Base-by-base conservation (phyloP, 2,888 invertebrate species). In the Rhamphomyia laevipes region DNA sequence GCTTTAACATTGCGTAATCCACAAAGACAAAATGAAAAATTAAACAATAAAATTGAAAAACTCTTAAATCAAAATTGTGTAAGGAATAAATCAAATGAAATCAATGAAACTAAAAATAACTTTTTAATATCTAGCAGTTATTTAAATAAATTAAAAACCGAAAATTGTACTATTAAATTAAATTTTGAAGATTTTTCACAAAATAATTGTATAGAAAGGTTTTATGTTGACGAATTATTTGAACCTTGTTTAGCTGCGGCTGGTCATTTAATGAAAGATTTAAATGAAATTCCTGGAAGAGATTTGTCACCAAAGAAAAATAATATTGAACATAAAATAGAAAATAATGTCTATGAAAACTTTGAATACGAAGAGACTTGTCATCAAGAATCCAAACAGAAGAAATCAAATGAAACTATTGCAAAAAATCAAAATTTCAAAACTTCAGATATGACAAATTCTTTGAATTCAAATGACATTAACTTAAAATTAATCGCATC, bases 211-310 rank as follows among this genome's bases (percentile, higher is more conserved):
- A n/a, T 57, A 45, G 54, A 61, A 17, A 51, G 65, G n/a, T 77
- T 72, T 58, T 78, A 76, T 65, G 67, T 76, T 4, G 54, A 63
- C 16, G 61, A 68, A 49, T 63, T 79, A 42, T 58, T 82, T 42
- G 68, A 74, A 51, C 69, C 68, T 44, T 66, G 68, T 33, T 57
- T 46, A 42, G 59, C 62, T 42, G 68, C 65, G 55, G 64, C 69
- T 35, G 74, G 78, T 18, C 66, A 67, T 61, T 66, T 81, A 47
- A 62, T 84, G n/a, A 77, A 72, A 64, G 72, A 78, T 59, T 82
- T 81, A 79, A 63, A 68, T 21, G 59, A 69, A 43, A 82, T 84
- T 58, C 78, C 78, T 5, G 82, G 83, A 1, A 70, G 84, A 50
- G 80, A 80, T 45, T 57, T 60, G 12, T 77, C 80, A 47, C 82